These are phyloP conservation scores for Chymomyza procnemis DNA, from an alignment of 2,888 invertebrate species.

Conservation along the genomic window DNA sequence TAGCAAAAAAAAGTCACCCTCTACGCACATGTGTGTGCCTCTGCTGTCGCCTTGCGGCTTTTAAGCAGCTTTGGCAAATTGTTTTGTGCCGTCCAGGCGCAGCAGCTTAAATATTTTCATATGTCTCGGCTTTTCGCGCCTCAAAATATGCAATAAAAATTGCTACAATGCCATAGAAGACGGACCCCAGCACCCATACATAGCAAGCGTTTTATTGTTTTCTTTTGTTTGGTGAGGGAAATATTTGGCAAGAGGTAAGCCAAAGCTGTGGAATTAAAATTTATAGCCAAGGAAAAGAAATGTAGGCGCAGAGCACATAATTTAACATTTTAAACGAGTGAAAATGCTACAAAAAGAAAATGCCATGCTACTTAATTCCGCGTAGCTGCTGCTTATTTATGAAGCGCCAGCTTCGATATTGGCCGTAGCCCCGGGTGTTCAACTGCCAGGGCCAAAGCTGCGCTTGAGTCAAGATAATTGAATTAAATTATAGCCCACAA, in stretches of 20 bases:
- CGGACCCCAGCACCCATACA: background rate
- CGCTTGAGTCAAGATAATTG: constrained; percentile 34
- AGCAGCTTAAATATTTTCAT: constrained; percentile 42
- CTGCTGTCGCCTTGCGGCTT: constrained; percentile 47
- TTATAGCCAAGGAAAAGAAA: constrained; percentile 22
- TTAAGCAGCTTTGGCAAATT: constrained; percentile 54
- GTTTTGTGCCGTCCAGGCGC: constrained; percentile 27
- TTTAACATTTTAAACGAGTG: constrained; percentile 45
- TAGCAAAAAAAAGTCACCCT: background rate
- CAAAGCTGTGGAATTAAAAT: constrained; percentile 25
- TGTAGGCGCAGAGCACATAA: constrained; percentile 31
- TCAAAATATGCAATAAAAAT: constrained; percentile 49
- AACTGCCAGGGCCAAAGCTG: background rate
- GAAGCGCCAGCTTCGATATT: background rate
- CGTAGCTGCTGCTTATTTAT: constrained; percentile 15
- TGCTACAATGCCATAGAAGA: constrained; percentile 18
- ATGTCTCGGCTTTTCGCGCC: constrained; percentile 48
- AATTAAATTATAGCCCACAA: constrained; percentile 45
- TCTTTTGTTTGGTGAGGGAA: background rate
- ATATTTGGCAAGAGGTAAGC: background rate
- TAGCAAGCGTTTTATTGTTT: background rate
- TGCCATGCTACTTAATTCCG: background rate
- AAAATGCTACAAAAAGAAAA: constrained; percentile 35
- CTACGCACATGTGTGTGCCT: constrained; percentile 19
- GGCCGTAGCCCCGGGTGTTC: background rate